phyloP scores from a whole-genome alignment of 1,140 invertebrate species.

The Cyrtorhinus lividipennis region DNA sequence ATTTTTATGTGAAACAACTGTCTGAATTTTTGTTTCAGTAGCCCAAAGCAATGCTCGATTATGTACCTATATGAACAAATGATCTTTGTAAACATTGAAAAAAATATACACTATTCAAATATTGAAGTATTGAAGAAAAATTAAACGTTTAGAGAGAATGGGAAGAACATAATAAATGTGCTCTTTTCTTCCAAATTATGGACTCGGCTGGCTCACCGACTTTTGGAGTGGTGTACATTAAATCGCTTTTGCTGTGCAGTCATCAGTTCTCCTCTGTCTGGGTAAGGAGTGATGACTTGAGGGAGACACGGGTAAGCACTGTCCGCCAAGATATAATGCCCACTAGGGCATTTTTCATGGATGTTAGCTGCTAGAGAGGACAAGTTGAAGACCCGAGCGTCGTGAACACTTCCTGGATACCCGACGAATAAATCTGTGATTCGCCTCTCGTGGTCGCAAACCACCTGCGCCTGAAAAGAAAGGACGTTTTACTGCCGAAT shows the following conservation, averaged over 20 bases:
- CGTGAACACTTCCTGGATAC: not conserved
- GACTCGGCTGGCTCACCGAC: too few species aligned
- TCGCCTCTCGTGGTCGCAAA: not conserved
- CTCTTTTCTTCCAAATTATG: too few species aligned
- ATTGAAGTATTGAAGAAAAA: too few species aligned
- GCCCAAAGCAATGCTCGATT: constrained; percentile 19
- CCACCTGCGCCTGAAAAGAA: not conserved
- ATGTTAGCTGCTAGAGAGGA: not conserved
- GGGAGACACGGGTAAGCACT: not conserved
- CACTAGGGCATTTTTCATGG: not conserved
- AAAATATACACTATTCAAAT: too few species aligned
- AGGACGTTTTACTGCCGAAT: too few species aligned
- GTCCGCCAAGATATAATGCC: not conserved
- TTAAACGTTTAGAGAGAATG: too few species aligned
- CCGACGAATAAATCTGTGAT: not conserved
- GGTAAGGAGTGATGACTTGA: not conserved
- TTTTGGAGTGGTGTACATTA: too few species aligned
- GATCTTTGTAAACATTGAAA: too few species aligned
- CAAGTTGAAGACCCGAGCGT: not conserved
- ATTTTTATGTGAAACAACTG: constrained; percentile 23
- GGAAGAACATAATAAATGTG: too few species aligned
- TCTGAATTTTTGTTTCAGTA: constrained; percentile 22
- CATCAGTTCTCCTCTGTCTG: constrained; percentile 14
- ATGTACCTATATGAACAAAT: constrained; percentile 18
- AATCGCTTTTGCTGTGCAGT: constrained; percentile 12